Conservation (phyloP, 2,888 invertebrate species). For the Clanis bilineata region DNA sequence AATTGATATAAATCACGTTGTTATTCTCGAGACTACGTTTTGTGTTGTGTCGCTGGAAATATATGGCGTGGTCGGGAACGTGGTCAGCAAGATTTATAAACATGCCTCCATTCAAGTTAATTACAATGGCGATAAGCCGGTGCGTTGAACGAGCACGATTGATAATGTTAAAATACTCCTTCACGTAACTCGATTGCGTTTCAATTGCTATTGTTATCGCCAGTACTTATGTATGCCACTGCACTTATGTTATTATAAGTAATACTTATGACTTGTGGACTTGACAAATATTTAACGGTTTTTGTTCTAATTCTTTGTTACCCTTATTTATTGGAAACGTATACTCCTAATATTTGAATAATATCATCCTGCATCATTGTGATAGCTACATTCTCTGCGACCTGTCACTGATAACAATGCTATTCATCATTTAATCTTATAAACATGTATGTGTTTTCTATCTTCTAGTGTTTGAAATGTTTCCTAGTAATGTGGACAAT, state of each 20-base stretch:
- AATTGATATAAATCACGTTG: conserved; percentile 32
- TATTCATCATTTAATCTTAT: no score
- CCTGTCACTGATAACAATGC: no score
- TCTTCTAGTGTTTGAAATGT: not conserved
- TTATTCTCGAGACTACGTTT: conserved; percentile 29
- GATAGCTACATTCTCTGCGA: no score
- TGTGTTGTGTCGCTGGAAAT: conserved; percentile 32
- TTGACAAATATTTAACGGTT: not conserved
- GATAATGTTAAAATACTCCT: conserved; percentile 42
- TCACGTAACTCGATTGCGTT: conserved; percentile 44
- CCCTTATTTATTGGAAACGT: no score
- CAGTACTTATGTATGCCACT: conserved; percentile 16
- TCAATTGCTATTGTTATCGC: conserved; percentile 49
- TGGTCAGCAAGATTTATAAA: conserved; percentile 47
- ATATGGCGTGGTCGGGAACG: conserved; percentile 34
- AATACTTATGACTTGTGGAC: not conserved
- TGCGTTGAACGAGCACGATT: conserved; percentile 47
- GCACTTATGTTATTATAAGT: conserved; percentile 2
- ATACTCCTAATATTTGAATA: no score
- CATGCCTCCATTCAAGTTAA: conserved; percentile 49
- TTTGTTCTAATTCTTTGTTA: not conserved
- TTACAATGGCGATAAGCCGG: conserved; percentile 45
- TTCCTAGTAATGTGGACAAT: no score
- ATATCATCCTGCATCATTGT: no score
- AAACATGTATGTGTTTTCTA: no score